Evolutionary conservation across 2,113 vertebrate species (phyloP).

Genomic region (Pygoscelis antarcticus): DNA sequence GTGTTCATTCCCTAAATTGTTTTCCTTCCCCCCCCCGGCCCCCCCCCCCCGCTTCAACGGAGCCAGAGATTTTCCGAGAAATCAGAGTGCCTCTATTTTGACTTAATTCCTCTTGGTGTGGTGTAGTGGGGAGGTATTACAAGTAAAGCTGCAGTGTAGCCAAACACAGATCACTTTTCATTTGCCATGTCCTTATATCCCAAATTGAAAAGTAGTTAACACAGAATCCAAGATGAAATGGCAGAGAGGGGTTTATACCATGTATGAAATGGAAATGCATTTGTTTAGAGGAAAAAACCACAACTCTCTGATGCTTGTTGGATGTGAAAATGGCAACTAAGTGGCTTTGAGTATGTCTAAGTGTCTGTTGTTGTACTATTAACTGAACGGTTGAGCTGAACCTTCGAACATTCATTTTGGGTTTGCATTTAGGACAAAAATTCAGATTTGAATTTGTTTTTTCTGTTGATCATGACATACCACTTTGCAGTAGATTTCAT

Average conservation of each 20-base stretch:
- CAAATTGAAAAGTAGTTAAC: neutral
- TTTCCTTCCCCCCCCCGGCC: neutral
- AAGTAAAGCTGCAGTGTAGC: slow-evolving; percentile 8
- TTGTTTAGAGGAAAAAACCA: neutral
- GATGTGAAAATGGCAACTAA: neutral
- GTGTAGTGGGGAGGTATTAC: neutral
- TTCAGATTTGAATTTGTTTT: neutral
- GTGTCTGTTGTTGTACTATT: neutral
- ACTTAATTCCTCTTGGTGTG: neutral
- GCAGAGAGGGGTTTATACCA: neutral
- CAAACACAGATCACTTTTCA: neutral
- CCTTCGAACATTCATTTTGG: neutral
- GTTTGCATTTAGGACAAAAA: neutral
- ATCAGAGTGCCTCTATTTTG: neutral
- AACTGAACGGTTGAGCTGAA: neutral
- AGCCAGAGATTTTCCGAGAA: slow-evolving; percentile 13
- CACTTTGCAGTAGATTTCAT: neutral
- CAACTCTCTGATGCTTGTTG: neutral
- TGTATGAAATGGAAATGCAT: neutral
- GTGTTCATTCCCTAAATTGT: slow-evolving; percentile 47
- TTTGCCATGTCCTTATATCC: neutral
- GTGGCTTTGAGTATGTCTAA: neutral
- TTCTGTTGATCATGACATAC: neutral
- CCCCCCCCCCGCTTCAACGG: neutral
- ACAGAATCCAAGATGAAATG: neutral